Evolutionary conservation across 2,113 vertebrate genomes (phyloP).

Genomic region (Thalassoma bifasciatum): DNA sequence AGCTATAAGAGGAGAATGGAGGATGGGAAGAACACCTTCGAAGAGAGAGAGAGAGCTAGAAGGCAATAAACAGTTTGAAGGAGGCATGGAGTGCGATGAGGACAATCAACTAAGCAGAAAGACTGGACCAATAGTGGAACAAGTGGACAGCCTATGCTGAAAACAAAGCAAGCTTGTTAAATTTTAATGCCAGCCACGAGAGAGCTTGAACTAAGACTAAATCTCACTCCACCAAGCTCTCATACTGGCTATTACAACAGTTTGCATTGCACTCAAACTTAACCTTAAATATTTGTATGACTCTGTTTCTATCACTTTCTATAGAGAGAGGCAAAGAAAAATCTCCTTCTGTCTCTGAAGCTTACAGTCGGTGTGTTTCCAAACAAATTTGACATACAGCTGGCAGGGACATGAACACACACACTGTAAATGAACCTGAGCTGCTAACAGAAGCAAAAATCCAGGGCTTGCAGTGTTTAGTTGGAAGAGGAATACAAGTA

Average conservation of each 20-base stretch:
- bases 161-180: conserved; percentile 25
- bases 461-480: background rate
- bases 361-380: conserved; percentile 20
- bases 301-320: background rate
- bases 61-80: conserved; percentile 40
- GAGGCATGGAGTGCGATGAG: conserved; percentile 37
- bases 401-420: background rate
- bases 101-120: conserved; percentile 21
- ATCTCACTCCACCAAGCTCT: conserved; percentile 14
- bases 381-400: background rate
- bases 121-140: conserved; percentile 15
- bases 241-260: background rate
- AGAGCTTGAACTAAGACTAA: conserved; percentile 14
- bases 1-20: conserved; percentile 46
- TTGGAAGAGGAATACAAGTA: background rate
- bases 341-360: background rate
- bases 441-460: conserved; percentile 41
- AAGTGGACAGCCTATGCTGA: conserved; percentile 34
- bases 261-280: too few relatives aligned
- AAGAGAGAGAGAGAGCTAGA: conserved; percentile 29
- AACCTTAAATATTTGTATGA: background rate
- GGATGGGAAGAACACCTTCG: conserved; percentile 59
- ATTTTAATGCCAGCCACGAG: conserved; percentile 1
- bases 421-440: conserved; percentile 13
- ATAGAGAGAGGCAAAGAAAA: background rate